phyloP scores from a whole-genome alignment of 2,113 vertebrate genomes.

The Prolemur simus region DNA sequence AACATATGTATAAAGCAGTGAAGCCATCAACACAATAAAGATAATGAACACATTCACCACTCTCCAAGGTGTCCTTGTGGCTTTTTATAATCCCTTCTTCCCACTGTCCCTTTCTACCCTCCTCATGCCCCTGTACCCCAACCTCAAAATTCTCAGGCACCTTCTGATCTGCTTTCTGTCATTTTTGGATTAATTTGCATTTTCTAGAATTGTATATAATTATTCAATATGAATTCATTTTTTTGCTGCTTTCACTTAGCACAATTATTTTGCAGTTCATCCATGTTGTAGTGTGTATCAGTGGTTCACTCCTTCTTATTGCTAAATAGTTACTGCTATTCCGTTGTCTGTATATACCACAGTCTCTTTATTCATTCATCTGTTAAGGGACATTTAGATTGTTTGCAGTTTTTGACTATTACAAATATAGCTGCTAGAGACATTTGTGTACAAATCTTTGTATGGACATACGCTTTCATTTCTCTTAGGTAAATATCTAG shows the following conservation, averaged over 20 bases:
- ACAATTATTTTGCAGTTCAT: neutral
- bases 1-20: neutral
- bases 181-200: conserved; percentile 23
- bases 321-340: neutral
- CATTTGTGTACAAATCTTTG: neutral
- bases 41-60: neutral
- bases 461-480: neutral
- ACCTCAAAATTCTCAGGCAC: neutral
- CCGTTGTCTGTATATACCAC: neutral
- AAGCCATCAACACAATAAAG: neutral
- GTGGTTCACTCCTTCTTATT: neutral
- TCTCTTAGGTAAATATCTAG: neutral
- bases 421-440: neutral
- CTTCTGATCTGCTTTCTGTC: neutral
- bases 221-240: neutral
- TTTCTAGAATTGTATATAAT: conserved; percentile 27
- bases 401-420: neutral
- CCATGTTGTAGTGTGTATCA: neutral
- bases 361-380: neutral
- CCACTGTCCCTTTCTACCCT: neutral
- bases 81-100: neutral
- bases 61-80: neutral
- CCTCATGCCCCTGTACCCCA: neutral
- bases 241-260: neutral
- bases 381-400: neutral